Percentiles rank a stretch among this genome's conserved stretches.
Evolutionary conservation across 2,888 invertebrate species (phyloP).

Genomic region (Globia sparganii): DNA sequence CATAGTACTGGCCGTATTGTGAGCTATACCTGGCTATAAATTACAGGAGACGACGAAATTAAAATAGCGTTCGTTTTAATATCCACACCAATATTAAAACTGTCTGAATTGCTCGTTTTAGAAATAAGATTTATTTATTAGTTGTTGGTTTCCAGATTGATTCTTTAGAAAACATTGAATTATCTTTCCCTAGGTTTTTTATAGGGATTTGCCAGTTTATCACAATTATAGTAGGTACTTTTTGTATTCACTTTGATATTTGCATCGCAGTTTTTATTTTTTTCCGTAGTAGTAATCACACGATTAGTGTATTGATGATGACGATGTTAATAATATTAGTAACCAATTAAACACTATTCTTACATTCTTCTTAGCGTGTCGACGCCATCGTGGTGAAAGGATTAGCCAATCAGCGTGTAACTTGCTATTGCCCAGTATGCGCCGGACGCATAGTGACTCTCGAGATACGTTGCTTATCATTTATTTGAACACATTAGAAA

Average conservation of each 20-base stretch:
- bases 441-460: background rate
- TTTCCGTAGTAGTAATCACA: background rate
- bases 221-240: background rate
- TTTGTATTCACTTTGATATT: background rate
- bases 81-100: slow-evolving; percentile 56
- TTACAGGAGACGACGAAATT: slow-evolving; percentile 59
- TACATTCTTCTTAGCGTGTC: background rate
- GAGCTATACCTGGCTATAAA: slow-evolving; percentile 54
- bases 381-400: background rate
- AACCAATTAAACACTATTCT: background rate
- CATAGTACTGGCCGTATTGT: slow-evolving; percentile 44
- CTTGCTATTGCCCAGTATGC: background rate
- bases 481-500: background rate
- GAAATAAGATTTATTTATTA: slow-evolving; percentile 42
- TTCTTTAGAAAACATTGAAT: background rate
- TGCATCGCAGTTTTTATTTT: background rate
- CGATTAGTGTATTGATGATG: background rate
- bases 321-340: background rate
- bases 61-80: slow-evolving; percentile 52
- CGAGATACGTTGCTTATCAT: background rate
- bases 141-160: background rate
- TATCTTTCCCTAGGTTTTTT: background rate
- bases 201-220: background rate
- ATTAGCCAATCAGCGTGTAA: background rate
- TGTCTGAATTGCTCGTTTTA: slow-evolving; percentile 35